Base-by-base conservation (phyloP, 2,888 invertebrate species). In the Noctua janthe region DNA sequence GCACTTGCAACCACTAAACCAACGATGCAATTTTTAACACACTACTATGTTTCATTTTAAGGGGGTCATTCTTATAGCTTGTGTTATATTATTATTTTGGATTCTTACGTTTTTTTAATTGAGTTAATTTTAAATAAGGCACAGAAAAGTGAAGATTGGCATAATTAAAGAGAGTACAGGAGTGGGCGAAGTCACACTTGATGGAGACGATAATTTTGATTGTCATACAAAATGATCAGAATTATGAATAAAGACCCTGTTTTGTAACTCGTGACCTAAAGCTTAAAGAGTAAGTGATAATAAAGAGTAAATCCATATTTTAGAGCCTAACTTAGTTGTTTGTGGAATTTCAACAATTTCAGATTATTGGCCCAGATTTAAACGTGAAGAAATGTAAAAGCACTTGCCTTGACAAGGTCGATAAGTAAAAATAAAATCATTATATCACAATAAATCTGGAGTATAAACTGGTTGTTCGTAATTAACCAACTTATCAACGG, bases 381-480 rank as follows among this genome's bases (percentile, higher is more conserved):
- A 47, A 15, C 43, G 7, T 56, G 10, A 70, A 70, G 76, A 64
- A 70, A 81, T 81, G 29, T 71, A 66, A 83, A 84, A 64, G 29
- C 15, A 49, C 29, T 8, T 11, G 29, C 54, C n/a, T 15, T 79
- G 29, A 29, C 43, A 82, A 84, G 80, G 72, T 43, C 20, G n/a
- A 43, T 47, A 84, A 67, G 15, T 49, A 56, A 23, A 17, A 69
- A 23, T 49, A 39, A 51, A 69, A 47, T 11, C 1, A 56, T 15
- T 78, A 39, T 79, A 82, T 39, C 54, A 70, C 62, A 64, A 64
- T 64, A 54, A 70, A 80, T 73, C 43, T 35, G 70, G 62, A 17
- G 13, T 4, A n/a, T 10, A 62, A 85, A 85, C 83, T 69, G 67
- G 86, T 81, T 71, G 39, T 43, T 66, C 56, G 29, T 15, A 69